Percentiles rank a stretch among this genome's conserved stretches.
Conservation (phyloP, 2,888 invertebrate genomes). For the Sipha maydis region DNA sequence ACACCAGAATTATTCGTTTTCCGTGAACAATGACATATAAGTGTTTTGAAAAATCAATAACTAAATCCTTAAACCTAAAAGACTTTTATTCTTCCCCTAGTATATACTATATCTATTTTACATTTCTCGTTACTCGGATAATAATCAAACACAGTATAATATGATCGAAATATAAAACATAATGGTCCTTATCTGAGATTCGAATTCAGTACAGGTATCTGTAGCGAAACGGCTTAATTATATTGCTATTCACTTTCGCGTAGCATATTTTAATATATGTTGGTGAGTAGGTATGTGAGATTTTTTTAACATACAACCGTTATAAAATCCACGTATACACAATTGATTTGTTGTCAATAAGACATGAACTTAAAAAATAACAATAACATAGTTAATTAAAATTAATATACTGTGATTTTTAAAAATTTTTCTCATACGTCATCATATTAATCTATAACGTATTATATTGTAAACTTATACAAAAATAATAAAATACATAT, state of each 20-base stretch:
- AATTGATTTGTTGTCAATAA: no score
- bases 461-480: no score
- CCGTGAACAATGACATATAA: neutral
- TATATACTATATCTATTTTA: neutral
- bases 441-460: no score
- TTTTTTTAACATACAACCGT: neutral
- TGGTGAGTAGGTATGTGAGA: neutral
- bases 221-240: neutral
- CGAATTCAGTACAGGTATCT: neutral
- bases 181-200: neutral
- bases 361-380: no score
- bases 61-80: neutral
- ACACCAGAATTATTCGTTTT: neutral
- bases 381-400: no score
- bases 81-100: neutral
- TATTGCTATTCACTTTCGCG: neutral
- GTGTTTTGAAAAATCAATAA: constrained; percentile 4
- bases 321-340: no score
- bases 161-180: neutral
- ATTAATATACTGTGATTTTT: no score
- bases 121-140: neutral
- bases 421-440: no score
- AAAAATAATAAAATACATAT: no score
- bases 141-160: neutral
- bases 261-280: neutral